phyloP scores from a whole-genome alignment of 2,888 invertebrate genomes.

The Drosophila anomalata region DNA sequence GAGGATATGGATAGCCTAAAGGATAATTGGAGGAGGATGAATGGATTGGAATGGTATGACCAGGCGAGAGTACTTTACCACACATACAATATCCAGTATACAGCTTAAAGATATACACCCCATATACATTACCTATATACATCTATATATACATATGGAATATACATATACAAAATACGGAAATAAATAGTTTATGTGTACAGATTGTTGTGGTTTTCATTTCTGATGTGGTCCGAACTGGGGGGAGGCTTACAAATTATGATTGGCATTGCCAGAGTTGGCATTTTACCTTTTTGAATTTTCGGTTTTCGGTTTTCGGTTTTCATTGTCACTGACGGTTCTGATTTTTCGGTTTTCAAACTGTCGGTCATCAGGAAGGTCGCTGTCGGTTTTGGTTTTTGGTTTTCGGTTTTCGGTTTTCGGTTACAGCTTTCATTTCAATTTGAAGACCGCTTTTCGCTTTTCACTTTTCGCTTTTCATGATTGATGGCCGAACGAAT shows the following conservation, averaged over 20 bases:
- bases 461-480: no score
- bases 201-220: slow-evolving; percentile 22
- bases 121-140: slow-evolving; percentile 37
- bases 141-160: slow-evolving; percentile 38
- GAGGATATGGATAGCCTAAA: no score
- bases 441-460: not conserved
- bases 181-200: slow-evolving; percentile 75
- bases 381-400: no score
- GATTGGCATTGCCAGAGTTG: not conserved
- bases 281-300: not conserved
- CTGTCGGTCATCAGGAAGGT: not conserved
- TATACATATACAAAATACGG: slow-evolving; percentile 43
- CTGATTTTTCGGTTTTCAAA: not conserved
- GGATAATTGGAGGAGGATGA: not conserved
- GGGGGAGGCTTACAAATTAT: not conserved
- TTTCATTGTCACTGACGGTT: not conserved
- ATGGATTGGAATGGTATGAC: not conserved
- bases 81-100: slow-evolving; percentile 41
- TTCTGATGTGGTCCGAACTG: not conserved
- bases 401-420: not conserved
- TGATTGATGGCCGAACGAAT: slow-evolving; percentile 23
- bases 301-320: not conserved
- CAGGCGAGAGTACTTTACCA: slow-evolving; percentile 45
- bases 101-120: slow-evolving; percentile 36
- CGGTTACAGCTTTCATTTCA: slow-evolving; percentile 1